phyloP scores from a whole-genome alignment of 37 sponge, comb jelly and placozoan species.

The Ianthella basta region DNA sequence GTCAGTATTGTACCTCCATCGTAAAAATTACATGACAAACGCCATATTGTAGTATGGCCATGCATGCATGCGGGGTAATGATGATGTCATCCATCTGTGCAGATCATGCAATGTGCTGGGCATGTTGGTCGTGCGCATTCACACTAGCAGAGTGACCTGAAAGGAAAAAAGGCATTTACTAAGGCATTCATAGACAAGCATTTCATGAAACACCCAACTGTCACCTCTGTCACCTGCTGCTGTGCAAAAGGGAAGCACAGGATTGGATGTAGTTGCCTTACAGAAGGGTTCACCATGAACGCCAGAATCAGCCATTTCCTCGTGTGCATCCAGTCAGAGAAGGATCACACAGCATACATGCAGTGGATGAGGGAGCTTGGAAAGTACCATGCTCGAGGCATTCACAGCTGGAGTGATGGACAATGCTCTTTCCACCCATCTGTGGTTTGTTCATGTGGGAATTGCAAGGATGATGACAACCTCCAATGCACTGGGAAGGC shows the following conservation, averaged over 20 bases:
- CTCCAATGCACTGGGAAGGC: slow-evolving; percentile 28
- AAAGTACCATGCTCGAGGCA: slow-evolving; percentile 41
- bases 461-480: slow-evolving; percentile 11
- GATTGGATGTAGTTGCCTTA: slow-evolving; percentile 45
- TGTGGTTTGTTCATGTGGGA: slow-evolving; percentile 26
- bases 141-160: not conserved
- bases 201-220: not conserved
- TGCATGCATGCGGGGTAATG: slow-evolving; percentile 26
- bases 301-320: slow-evolving; percentile 27
- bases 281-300: not conserved
- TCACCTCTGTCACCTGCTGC: slow-evolving; percentile 14
- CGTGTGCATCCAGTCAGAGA: not conserved
- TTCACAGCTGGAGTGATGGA: slow-evolving; percentile 39
- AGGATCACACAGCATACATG: slow-evolving; percentile 14
- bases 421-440: slow-evolving; percentile 42
- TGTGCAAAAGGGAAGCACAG: slow-evolving; percentile 23
- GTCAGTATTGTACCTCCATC: slow-evolving; percentile 27
- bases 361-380: not conserved
- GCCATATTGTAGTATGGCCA: slow-evolving; percentile 38
- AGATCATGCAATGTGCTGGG: slow-evolving; percentile 53
- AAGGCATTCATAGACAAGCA: not conserved
- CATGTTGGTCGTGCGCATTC: slow-evolving; percentile 39
- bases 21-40: slow-evolving; percentile 35
- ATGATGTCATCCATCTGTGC: not conserved
- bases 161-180: not conserved